Base-by-base conservation (phyloP, 2,888 invertebrate species). In the Stenodema calcarata region DNA sequence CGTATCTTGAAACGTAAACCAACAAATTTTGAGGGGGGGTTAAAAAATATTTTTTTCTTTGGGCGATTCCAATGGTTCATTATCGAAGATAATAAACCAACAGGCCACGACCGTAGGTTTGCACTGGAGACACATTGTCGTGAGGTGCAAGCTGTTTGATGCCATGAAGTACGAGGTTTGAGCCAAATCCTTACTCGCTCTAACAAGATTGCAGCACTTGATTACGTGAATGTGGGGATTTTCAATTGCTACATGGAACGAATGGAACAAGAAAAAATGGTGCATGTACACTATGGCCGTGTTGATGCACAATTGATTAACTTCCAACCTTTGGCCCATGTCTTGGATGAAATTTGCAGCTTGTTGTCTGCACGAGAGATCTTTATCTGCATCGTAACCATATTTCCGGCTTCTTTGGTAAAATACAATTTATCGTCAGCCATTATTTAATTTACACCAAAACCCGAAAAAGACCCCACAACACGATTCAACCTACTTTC, bases 281-380 rank as follows among this genome's bases (percentile, higher is more conserved):
- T 99, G 99, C 98, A 99, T 98, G 91, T 99, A 99, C 86, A 99
- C 99, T 90, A 99, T 99, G 44, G 99, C 99, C 88, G 99, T 99
- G 92, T 99, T 99, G 92, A 99, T 99, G 91, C 99, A 99, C 92
- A 99, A 92, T 92, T 99, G 99, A 78, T 97, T 96, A 92, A 99
- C 98, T 94, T 96, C 96, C 90, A 99, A 94, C 91, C 96, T 94
- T 92, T 99, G 98, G 90, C 99, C 99, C 97, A 99, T 98, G 92
- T 99, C 98, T 94, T 99, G 99, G 91, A 99, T 99, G 90, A 99
- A 95, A 93, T 98, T 97, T 85, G 99, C 98, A 89, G 98, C 98
- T 93, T 98, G 97, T 92, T 99, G 99, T 91, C 99, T 94, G 92
- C 96, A 97, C 89, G 96, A 96, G 90, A 99, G 92, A 93, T 99